Conservation (phyloP, 64 coral and sea anemone species). For the Actinia equina region DNA sequence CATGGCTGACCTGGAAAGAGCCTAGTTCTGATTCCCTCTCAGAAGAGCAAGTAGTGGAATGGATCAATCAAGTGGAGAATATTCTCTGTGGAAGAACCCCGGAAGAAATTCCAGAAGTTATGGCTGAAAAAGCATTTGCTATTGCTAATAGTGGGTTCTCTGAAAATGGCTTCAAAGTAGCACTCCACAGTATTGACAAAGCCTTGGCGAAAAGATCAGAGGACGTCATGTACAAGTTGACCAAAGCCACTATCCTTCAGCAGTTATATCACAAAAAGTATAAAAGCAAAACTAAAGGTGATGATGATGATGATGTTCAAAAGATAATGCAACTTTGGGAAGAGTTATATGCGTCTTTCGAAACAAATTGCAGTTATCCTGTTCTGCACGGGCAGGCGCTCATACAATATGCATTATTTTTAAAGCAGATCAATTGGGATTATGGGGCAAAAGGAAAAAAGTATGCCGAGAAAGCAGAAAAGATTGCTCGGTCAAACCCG, state of each 20-base stretch:
- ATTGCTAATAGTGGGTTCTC: not conserved
- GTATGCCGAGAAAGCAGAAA: not conserved
- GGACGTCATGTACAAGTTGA: not conserved
- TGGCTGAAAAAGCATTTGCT: not conserved
- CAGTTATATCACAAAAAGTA: not conserved
- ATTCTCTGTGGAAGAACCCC: not conserved
- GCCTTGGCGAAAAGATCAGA: not conserved
- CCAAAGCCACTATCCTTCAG: not conserved
- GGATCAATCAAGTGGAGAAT: not conserved
- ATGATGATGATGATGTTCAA: not conserved
- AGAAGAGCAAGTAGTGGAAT: too few species aligned
- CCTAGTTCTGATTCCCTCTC: not conserved
- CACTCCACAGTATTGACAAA: not conserved
- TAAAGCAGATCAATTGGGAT: not conserved
- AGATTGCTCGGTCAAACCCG: not conserved
- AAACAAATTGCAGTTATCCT: not conserved
- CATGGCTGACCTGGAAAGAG: conserved; percentile 1
- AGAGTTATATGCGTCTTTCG: not conserved
- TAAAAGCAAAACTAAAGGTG: not conserved
- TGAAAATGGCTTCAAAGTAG: not conserved
- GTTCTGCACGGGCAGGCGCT: not conserved
- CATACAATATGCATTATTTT: not conserved
- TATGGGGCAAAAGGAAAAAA: not conserved
- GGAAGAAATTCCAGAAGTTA: not conserved
- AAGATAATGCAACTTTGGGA: not conserved